These are phyloP conservation scores for Gallinago solitaria DNA, from an alignment of 2,797 vertebrate species.

Conservation along the genomic window DNA sequence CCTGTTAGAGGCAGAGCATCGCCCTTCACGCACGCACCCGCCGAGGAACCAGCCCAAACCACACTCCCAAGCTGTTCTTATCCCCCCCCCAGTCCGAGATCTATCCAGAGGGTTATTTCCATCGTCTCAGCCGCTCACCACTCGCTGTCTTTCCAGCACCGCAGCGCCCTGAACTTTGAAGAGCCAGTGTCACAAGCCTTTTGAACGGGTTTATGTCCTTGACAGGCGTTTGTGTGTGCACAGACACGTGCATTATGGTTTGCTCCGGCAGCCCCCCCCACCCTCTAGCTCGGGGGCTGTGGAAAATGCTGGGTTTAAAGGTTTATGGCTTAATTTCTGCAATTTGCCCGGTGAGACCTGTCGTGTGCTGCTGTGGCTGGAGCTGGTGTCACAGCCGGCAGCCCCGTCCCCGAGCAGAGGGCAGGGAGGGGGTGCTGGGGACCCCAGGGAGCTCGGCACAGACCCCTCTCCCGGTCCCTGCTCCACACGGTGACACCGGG, in stretches of 20 bases:
- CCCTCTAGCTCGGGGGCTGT: background rate
- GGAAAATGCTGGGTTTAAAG: background rate
- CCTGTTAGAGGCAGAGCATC: background rate
- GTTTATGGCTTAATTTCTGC: background rate
- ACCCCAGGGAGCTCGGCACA: background rate
- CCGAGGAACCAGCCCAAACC: background rate
- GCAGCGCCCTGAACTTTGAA: background rate
- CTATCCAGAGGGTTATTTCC: background rate
- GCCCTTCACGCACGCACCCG: background rate
- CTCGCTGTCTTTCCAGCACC: background rate
- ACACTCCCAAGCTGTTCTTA: background rate
- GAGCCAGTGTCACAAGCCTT: background rate
- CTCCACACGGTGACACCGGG: background rate
- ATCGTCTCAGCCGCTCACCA: background rate
- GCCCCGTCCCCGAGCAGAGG: background rate
- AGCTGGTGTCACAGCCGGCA: background rate
- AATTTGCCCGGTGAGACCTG: background rate
- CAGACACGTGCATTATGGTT: background rate
- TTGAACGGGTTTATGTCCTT: background rate
- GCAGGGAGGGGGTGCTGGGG: background rate
- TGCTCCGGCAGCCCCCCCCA: background rate
- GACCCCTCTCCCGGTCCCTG: background rate
- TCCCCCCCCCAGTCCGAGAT: background rate
- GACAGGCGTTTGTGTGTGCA: background rate
- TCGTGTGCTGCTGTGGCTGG: accelerated